Evolutionary conservation across 2,888 invertebrate genomes (phyloP).

Genomic region (Gari tellinella): DNA sequence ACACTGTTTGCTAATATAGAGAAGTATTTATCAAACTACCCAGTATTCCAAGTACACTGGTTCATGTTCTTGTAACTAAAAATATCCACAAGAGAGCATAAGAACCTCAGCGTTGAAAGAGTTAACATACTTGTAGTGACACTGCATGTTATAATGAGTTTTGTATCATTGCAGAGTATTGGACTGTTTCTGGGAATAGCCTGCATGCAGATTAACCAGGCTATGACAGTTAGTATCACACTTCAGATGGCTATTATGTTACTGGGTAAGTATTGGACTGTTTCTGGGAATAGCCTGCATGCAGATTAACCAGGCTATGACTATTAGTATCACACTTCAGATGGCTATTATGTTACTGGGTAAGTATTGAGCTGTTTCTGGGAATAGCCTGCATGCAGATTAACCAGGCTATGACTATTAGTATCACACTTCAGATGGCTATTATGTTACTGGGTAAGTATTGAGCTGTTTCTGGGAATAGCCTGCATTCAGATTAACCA

Average conservation of each 20-base stretch:
- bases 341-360: conserved; percentile 89
- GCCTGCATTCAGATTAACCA: conserved; percentile 91
- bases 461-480: conserved; percentile 91
- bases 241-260: conserved; percentile 92
- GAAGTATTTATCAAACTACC: no score
- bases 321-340: conserved; percentile 91
- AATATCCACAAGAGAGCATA: no score
- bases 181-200: conserved; percentile 92
- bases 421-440: conserved; percentile 91
- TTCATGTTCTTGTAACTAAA: no score
- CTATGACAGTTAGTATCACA: conserved; percentile 91
- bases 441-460: conserved; percentile 87
- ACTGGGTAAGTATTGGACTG: conserved; percentile 86
- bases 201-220: conserved; percentile 91
- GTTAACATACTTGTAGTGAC: no score
- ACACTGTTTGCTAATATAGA: no score
- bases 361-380: conserved; percentile 87
- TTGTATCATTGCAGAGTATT: no score
- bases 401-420: conserved; percentile 91
- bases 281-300: conserved; percentile 91
- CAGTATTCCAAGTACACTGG: no score
- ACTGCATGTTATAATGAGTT: no score
- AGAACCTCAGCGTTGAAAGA: no score
- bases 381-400: conserved; percentile 91
- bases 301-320: conserved; percentile 92